Evolutionary conservation across 2,888 invertebrate genomes (phyloP).

Genomic region (Protonemura montana): DNA sequence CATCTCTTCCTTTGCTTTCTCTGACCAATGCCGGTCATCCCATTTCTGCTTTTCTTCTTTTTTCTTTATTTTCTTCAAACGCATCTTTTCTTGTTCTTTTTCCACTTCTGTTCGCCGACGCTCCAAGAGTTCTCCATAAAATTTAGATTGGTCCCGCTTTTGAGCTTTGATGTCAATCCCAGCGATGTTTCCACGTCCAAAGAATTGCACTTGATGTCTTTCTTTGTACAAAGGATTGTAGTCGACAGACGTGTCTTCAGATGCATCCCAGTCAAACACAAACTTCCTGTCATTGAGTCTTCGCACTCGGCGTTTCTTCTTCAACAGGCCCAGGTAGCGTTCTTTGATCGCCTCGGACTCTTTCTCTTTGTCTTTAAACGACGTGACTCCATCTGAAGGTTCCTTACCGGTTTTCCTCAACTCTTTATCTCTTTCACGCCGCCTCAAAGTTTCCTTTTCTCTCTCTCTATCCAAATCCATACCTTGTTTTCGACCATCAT

Average conservation of each 20-base stretch:
- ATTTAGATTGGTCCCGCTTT: slow-evolving; percentile 94
- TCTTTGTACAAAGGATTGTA: slow-evolving; percentile 97
- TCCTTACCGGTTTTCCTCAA: slow-evolving; percentile 53
- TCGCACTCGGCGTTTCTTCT: slow-evolving; percentile 92
- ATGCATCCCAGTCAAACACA: slow-evolving; percentile 99
- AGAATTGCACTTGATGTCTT: slow-evolving; percentile 96
- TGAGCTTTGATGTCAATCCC: slow-evolving; percentile 98
- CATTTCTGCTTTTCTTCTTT: slow-evolving; percentile 98
- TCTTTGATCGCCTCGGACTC: slow-evolving; percentile 96
- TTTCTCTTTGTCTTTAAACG: slow-evolving; percentile 84
- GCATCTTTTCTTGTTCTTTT: slow-evolving; percentile 93
- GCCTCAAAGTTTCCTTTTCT: slow-evolving; percentile 57
- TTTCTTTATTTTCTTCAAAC: slow-evolving; percentile 89
- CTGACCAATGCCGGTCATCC: slow-evolving; percentile 99
- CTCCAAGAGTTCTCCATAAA: slow-evolving; percentile 95
- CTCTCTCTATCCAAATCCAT: slow-evolving; percentile 50
- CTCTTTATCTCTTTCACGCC: slow-evolving; percentile 49
- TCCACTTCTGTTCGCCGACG: slow-evolving; percentile 94
- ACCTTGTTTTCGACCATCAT: slow-evolving; percentile 46
- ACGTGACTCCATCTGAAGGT: slow-evolving; percentile 40
- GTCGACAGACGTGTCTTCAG: slow-evolving; percentile 97
- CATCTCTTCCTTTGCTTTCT: slow-evolving; percentile 94
- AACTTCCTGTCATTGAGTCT: slow-evolving; percentile 98
- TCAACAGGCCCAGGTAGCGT: slow-evolving; percentile 90
- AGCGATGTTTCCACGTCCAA: slow-evolving; percentile 96